Conservation (phyloP, 2,797 vertebrate genomes). For the Zenarchopterus dispar region DNA sequence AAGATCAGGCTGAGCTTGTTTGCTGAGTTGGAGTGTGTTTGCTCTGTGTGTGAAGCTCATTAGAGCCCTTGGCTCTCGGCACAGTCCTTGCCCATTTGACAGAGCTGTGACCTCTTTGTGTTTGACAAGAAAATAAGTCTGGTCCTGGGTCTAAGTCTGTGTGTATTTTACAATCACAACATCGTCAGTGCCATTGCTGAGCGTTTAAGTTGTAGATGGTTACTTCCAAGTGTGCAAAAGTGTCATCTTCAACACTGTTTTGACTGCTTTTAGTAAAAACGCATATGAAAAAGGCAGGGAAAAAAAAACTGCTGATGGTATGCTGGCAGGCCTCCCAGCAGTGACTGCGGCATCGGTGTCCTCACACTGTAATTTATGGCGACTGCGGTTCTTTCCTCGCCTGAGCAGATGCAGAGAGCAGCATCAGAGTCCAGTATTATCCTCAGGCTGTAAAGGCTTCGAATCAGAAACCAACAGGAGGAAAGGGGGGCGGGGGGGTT, state of each 20-base stretch:
- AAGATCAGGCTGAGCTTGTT: slow-evolving; percentile 36
- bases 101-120: slow-evolving; percentile 60
- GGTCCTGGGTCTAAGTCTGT: slow-evolving; percentile 34
- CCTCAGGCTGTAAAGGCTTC: slow-evolving; percentile 69
- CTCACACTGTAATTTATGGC: slow-evolving; percentile 74
- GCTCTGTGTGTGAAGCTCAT: slow-evolving; percentile 49
- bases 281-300: slow-evolving; percentile 35
- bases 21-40: slow-evolving; percentile 53
- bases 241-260: slow-evolving; percentile 36
- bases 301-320: slow-evolving; percentile 69
- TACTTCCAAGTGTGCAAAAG: slow-evolving; percentile 5
- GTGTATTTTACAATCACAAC: slow-evolving; percentile 37
- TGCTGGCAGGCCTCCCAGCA: slow-evolving; percentile 68
- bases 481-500: slow-evolving; percentile 27
- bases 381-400: slow-evolving; percentile 73
- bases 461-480: slow-evolving; percentile 54
- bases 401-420: slow-evolving; percentile 64
- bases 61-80: slow-evolving; percentile 42
- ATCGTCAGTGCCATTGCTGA: slow-evolving; percentile 6
- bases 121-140: slow-evolving; percentile 52
- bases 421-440: slow-evolving; percentile 63
- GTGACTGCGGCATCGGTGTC: slow-evolving; percentile 61
- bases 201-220: slow-evolving; percentile 18
- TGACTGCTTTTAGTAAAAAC: slow-evolving; percentile 37
- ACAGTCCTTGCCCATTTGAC: slow-evolving; percentile 53